A percentile compares a stretch with the other conserved stretches of the same genome.
phyloP scores from a whole-genome alignment of 1,140 invertebrate species.

The Drosophila ananassae region DNA sequence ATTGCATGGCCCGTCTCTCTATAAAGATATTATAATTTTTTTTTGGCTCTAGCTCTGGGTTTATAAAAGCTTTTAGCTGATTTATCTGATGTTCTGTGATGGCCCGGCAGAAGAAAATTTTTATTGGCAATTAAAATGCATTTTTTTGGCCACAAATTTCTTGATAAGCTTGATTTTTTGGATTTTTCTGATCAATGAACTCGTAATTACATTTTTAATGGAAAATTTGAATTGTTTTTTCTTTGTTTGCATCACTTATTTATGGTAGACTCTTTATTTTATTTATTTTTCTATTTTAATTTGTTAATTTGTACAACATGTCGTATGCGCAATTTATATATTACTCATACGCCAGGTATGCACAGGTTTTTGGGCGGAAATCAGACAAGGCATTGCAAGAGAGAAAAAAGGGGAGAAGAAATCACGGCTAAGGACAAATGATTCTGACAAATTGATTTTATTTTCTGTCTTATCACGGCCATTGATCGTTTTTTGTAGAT shows the following conservation, averaged over 20 bases:
- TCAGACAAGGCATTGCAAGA: neutral
- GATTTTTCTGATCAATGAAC: slow-evolving; percentile 32
- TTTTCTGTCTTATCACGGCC: slow-evolving; percentile 52
- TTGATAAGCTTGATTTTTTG: slow-evolving; percentile 7
- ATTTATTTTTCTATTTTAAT: too few relatives aligned
- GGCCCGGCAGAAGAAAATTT: slow-evolving; percentile 7
- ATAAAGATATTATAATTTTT: slow-evolving; percentile 23
- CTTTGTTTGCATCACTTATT: neutral
- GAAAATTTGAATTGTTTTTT: neutral
- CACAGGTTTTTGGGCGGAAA: slow-evolving; percentile 22
- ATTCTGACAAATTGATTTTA: slow-evolving; percentile 36
- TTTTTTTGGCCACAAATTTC: neutral
- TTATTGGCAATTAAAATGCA: slow-evolving; percentile 29
- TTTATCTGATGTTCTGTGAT: slow-evolving; percentile 16
- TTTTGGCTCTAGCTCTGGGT: neutral
- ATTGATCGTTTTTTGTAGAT: slow-evolving; percentile 29
- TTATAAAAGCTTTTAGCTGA: slow-evolving; percentile 38
- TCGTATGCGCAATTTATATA: slow-evolving; percentile 56
- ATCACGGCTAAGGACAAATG: slow-evolving; percentile 58
- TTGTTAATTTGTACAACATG: slow-evolving; percentile 19
- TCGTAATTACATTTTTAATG: neutral
- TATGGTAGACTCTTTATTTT: neutral
- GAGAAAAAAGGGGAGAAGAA: slow-evolving; percentile 5
- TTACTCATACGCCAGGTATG: slow-evolving; percentile 75
- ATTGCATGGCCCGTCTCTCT: slow-evolving; percentile 31